Evolutionary conservation across 1,140 invertebrate genomes (phyloP).

Genomic region (Drosophila funebris): DNA sequence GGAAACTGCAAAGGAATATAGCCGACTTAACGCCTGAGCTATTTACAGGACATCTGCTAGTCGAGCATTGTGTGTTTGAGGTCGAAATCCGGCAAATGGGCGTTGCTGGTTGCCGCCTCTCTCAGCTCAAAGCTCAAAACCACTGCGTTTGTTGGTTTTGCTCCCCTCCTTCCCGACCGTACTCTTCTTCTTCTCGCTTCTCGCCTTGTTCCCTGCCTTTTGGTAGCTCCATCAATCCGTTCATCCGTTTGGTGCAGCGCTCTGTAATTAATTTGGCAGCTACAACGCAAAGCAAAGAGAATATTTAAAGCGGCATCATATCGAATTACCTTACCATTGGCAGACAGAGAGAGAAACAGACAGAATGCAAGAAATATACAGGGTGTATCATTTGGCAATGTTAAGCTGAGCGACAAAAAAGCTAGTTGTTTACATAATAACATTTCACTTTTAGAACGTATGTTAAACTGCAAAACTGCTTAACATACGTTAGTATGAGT

Average conservation of each 20-base stretch:
- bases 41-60: slow-evolving; percentile 1
- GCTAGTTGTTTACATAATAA: too few relatives aligned
- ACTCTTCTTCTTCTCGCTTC: not conserved
- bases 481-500: too few relatives aligned
- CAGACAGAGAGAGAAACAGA: slow-evolving; percentile 12
- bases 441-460: too few relatives aligned
- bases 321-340: slow-evolving; percentile 77
- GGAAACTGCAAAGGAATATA: not conserved
- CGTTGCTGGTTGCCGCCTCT: slow-evolving; percentile 23
- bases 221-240: slow-evolving; percentile 41
- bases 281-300: slow-evolving; percentile 60
- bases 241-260: slow-evolving; percentile 65
- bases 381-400: not conserved
- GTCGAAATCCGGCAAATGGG: slow-evolving; percentile 16
- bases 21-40: not conserved
- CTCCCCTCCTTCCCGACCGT: not conserved
- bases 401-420: too few relatives aligned
- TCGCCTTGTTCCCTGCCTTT: not conserved
- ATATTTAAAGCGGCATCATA: slow-evolving; percentile 73
- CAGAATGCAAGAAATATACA: slow-evolving; percentile 4
- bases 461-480: too few relatives aligned
- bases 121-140: slow-evolving; percentile 4
- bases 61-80: not conserved
- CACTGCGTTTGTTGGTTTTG: slow-evolving; percentile 47
- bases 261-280: slow-evolving; percentile 80